phyloP scores from a whole-genome alignment of 2,113 vertebrate genomes.

The Xiphias gladius region DNA sequence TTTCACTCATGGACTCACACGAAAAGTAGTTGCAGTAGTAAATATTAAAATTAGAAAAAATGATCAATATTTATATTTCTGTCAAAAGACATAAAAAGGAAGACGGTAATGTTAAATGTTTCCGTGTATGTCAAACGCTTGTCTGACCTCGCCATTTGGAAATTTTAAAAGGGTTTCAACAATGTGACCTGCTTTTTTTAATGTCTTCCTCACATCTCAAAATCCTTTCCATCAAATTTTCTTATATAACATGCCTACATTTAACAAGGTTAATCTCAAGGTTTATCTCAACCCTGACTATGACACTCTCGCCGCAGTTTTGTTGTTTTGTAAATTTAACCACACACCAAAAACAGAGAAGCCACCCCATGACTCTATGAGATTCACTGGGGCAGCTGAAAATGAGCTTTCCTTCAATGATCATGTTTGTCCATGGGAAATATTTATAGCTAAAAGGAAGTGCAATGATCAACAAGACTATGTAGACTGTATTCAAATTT shows the following conservation, averaged over 20 bases:
- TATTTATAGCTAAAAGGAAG: conserved; percentile 26
- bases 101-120: not conserved
- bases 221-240: conserved; percentile 2
- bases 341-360: not conserved
- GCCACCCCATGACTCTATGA: not conserved
- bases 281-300: not conserved
- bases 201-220: not conserved
- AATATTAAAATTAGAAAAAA: not conserved
- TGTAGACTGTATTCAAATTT: not conserved
- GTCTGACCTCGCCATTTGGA: not conserved
- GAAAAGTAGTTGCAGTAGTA: not conserved
- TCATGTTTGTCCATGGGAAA: not conserved
- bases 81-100: not conserved
- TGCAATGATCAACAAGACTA: not conserved
- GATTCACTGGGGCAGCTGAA: conserved; percentile 1
- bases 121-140: not conserved
- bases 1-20: not conserved
- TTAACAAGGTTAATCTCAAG: not conserved
- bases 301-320: not conserved
- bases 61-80: not conserved
- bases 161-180: not conserved
- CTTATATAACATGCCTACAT: not conserved
- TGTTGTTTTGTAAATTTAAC: conserved; percentile 33
- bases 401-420: conserved; percentile 3
- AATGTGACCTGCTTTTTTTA: not conserved